Conservation (phyloP, 2,888 invertebrate species). For the Heteropelma amictum region DNA sequence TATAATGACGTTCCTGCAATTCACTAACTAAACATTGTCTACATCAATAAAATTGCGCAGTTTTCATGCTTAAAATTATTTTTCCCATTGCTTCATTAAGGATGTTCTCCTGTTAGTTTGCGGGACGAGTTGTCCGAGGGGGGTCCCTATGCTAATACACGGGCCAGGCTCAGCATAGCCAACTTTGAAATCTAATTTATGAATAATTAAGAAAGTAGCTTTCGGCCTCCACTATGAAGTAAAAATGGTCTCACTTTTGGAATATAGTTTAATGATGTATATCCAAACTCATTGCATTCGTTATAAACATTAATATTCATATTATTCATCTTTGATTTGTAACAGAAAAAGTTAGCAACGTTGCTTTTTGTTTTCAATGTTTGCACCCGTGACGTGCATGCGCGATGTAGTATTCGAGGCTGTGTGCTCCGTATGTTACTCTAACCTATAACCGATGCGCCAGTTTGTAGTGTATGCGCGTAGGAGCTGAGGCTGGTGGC, state of each 20-base stretch:
- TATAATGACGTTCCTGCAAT: too few relatives aligned
- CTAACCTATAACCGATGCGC: too few relatives aligned
- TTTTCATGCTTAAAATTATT: too few relatives aligned
- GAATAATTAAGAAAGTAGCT: background rate
- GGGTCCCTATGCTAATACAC: conserved; percentile 22
- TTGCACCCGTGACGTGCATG: conserved; percentile 10
- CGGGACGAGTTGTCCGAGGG: conserved; percentile 11
- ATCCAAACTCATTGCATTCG: background rate
- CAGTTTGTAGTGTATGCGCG: too few relatives aligned
- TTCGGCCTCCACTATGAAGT: background rate
- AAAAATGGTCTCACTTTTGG: background rate
- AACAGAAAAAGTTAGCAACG: background rate
- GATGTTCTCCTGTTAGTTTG: conserved; percentile 10
- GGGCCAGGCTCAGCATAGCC: conserved; percentile 13
- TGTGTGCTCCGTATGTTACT: background rate
- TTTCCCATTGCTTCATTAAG: background rate
- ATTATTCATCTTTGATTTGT: background rate
- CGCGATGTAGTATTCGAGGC: background rate
- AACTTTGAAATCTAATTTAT: background rate
- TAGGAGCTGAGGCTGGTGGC: too few relatives aligned
- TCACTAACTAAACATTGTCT: too few relatives aligned
- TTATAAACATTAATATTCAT: background rate
- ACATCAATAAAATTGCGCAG: too few relatives aligned
- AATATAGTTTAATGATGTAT: background rate
- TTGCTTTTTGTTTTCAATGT: background rate